A percentile compares a stretch with the other conserved stretches of the same genome.
Evolutionary conservation across 2,888 invertebrate genomes (phyloP).

Genomic region (Lampropteryx suffumata): DNA sequence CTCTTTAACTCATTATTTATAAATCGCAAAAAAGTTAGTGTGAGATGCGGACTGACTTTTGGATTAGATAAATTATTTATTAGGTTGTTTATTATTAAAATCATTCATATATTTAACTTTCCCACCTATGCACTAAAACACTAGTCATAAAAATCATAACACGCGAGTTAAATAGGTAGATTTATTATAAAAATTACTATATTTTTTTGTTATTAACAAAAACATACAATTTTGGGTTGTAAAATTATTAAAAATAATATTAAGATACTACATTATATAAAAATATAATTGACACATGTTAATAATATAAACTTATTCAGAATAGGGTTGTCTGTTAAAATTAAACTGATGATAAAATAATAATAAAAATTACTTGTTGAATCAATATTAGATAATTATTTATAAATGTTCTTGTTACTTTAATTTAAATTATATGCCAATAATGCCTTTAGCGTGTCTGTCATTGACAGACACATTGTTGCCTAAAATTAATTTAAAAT

Average conservation of each 20-base stretch:
- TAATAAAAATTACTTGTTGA: background rate
- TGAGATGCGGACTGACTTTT: too few species aligned
- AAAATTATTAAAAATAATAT: too few species aligned
- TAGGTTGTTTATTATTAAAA: too few species aligned
- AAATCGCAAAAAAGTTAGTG: too few species aligned
- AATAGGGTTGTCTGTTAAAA: constrained; percentile 22
- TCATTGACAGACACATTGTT: constrained; percentile 24
- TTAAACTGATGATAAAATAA: background rate
- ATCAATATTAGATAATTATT: background rate
- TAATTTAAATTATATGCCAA: constrained; percentile 19
- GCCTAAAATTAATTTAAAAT: constrained; percentile 29
- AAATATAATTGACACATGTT: background rate
- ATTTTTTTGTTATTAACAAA: too few species aligned
- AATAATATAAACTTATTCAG: background rate
- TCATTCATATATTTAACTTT: background rate
- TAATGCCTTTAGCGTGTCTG: constrained; percentile 35
- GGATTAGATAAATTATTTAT: too few species aligned
- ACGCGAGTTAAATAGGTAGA: too few species aligned
- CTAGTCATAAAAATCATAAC: background rate
- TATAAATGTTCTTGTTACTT: too few species aligned
- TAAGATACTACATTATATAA: too few species aligned
- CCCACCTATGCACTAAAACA: background rate
- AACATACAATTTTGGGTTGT: too few species aligned
- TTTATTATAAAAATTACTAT: too few species aligned
- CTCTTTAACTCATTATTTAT: background rate